Evolutionary conservation across 2,888 invertebrate genomes (phyloP), one percentile per base, ranked within the genome.

Genomic region (Globia sparganii): DNA sequence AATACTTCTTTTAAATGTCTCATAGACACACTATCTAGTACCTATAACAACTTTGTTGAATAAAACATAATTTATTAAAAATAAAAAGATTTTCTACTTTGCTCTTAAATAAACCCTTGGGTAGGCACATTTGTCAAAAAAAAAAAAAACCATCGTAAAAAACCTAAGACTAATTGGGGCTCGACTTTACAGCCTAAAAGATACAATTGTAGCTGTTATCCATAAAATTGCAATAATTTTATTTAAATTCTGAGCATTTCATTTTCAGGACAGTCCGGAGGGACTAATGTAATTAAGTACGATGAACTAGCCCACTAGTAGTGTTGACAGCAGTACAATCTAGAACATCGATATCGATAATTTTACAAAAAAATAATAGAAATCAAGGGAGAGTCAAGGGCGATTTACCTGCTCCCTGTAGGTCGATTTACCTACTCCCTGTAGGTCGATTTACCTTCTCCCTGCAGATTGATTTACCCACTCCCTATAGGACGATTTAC

Each of bases 201-300:
- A 80, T 72, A 86, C 74, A 74, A 80, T 67, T 72, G 66, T 85
- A 75, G 68, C 49, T 40, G 43, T 80, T 80, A 65, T 75, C 74
- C 84, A 86, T 85, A 84, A 84, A 86, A 86, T 77, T 74, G 84
- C 80, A 86, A 84, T 87, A 80, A 87, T 86, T 83, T 86, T 85
- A 85, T 87, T 90, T 90, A 91, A 91, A 88, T 89, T 86, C 86
- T 83, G 83, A 90, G 89, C 90, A 87, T 86, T 89, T 85, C 88
- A 84, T 90, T 85, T 89, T 88, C 88, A 85, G 88, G 88, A 84
- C 85, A 84, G 90, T 90, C 91, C 90, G 77, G 76, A 79, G 91
- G 87, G 90, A 89, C 91, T 93, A 93, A 94, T 93, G 91, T 93
- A 93, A 94, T 94, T 94, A 93, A 89, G 90, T 91, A 90, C 92